Evolutionary conservation across 2,113 vertebrate genomes (phyloP).

Genomic region (Otus sunia): DNA sequence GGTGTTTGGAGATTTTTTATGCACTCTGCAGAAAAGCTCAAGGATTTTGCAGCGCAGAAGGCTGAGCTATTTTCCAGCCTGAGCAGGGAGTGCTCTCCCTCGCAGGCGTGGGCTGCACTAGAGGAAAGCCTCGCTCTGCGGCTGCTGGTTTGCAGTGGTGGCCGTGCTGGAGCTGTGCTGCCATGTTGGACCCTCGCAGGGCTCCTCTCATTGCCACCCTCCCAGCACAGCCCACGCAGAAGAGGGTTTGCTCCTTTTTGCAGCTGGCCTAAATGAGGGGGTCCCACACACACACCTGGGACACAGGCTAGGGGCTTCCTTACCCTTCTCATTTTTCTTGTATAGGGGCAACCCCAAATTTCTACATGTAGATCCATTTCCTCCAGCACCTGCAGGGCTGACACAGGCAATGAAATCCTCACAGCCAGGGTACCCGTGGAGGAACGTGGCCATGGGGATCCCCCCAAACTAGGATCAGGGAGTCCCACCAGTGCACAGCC

Average conservation of each 20-base stretch:
- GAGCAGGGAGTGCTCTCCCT: background rate
- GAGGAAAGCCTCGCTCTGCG: background rate
- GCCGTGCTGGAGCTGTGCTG: accelerated
- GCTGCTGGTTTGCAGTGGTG: background rate
- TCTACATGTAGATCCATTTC: accelerated
- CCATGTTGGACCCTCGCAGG: accelerated
- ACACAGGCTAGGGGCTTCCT: accelerated
- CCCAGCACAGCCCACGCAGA: background rate
- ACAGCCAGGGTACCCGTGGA: accelerated
- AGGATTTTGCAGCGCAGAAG: background rate
- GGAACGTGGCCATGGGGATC: accelerated
- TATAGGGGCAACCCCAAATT: background rate
- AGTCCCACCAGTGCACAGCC: accelerated
- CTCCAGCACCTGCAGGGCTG: background rate
- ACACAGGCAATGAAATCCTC: background rate
- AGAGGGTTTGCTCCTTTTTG: background rate
- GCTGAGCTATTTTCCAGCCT: background rate
- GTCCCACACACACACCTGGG: accelerated
- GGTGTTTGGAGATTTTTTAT: background rate
- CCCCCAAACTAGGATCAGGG: background rate
- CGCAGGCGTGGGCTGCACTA: background rate
- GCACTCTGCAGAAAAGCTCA: background rate
- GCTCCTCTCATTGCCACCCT: background rate
- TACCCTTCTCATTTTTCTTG: accelerated
- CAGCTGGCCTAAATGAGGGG: background rate